phyloP scores from a whole-genome alignment of 2,113 vertebrate species.

The Baryphthengus martii region DNA sequence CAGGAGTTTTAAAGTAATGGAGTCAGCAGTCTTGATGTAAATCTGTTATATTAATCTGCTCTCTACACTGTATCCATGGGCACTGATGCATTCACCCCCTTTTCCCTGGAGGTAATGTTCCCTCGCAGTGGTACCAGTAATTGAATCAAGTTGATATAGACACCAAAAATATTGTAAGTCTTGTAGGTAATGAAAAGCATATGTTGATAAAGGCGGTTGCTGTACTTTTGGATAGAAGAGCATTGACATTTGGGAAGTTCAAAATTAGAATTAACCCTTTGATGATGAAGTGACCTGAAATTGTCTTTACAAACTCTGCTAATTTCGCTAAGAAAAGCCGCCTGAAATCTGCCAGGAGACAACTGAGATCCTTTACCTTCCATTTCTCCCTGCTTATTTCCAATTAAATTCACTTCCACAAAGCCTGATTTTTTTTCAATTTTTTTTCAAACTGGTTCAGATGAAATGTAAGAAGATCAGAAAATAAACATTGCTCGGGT shows the following conservation, averaged over 20 bases:
- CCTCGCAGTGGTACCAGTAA: conserved; percentile 81
- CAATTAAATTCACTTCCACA: not conserved
- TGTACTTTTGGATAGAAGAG: conserved; percentile 72
- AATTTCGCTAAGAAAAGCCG: not conserved
- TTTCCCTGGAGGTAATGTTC: conserved; percentile 78
- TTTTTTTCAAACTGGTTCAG: not conserved
- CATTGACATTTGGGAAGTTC: conserved; percentile 76
- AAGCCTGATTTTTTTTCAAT: not conserved
- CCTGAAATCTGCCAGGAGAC: not conserved
- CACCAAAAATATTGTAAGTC: conserved; percentile 78
- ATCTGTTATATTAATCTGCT: conserved; percentile 64
- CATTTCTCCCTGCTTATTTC: not conserved
- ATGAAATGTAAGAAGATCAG: not conserved
- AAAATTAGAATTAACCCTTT: conserved; percentile 38
- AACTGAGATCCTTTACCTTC: not conserved
- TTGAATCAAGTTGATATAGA: conserved; percentile 88
- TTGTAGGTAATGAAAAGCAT: conserved; percentile 81
- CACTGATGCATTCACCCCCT: conserved; percentile 66
- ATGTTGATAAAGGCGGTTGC: conserved; percentile 73
- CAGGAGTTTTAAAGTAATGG: conserved; percentile 78
- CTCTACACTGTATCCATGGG: conserved; percentile 47
- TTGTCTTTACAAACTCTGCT: not conserved
- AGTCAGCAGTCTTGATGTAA: conserved; percentile 79
- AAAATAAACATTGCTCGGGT: not conserved
- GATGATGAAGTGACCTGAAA: conserved; percentile 33